These are phyloP conservation scores for Pelagia noctiluca DNA, from an alignment of 30 jellyfish, hydroid and myxozoan species.

Conservation along the genomic window DNA sequence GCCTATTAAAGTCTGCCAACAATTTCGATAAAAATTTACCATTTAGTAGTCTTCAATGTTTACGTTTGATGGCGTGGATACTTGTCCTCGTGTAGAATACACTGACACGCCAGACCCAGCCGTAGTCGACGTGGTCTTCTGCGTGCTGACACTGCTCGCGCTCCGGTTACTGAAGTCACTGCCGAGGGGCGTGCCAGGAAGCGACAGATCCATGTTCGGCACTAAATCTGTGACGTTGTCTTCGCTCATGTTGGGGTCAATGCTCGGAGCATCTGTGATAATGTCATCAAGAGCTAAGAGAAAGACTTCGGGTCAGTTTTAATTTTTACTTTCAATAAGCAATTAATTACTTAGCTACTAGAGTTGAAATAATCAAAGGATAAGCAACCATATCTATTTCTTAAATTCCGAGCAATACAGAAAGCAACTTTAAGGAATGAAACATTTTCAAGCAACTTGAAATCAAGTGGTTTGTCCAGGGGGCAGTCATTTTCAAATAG, in stretches of 20 bases:
- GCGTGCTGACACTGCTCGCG: constrained; percentile 68
- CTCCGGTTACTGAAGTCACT: constrained; percentile 80
- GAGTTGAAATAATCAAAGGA: too few species aligned
- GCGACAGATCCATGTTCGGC: constrained; percentile 62
- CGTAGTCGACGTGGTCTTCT: constrained; percentile 54
- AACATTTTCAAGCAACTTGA: too few species aligned
- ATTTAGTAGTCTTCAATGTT: constrained; percentile 27
- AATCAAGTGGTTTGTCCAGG: too few species aligned
- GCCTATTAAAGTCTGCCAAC: too few species aligned
- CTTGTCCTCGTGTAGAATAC: constrained; percentile 79
- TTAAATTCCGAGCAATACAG: too few species aligned
- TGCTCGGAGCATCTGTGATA: constrained; percentile 57
- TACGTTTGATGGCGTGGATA: constrained; percentile 79
- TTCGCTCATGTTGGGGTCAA: constrained; percentile 17
- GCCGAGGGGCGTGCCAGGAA: constrained; percentile 99
- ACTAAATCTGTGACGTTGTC: constrained; percentile 47
- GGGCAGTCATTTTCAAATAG: too few species aligned
- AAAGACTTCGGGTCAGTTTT: too few species aligned
- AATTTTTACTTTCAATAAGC: too few species aligned
- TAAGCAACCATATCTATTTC: too few species aligned
- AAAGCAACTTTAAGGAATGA: too few species aligned
- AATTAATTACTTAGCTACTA: too few species aligned
- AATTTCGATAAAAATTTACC: too few species aligned
- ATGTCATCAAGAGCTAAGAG: constrained; percentile 50
- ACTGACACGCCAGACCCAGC: constrained; percentile 49